Percentiles rank a stretch among this genome's conserved stretches.
Evolutionary conservation across 1,140 invertebrate genomes (phyloP).

Genomic region (Drosophila navojoa): DNA sequence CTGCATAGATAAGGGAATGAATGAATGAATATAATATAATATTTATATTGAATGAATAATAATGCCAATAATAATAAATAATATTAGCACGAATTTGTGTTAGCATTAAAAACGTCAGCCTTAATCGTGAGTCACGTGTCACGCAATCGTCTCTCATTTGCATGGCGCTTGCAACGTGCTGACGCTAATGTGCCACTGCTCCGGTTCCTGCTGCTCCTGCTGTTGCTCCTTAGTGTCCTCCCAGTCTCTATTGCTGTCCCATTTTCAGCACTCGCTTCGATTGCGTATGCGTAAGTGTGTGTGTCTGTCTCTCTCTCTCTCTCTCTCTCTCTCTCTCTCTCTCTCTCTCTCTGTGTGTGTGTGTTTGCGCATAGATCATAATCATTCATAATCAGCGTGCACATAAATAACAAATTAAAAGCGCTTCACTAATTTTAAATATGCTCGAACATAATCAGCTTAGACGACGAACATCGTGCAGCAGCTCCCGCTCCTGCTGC

Average conservation of each 20-base stretch:
- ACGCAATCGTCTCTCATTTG: constrained; percentile 14
- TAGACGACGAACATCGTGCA: constrained; percentile 42
- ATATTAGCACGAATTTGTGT: no score
- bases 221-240: constrained; percentile 21
- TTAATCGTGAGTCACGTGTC: background rate
- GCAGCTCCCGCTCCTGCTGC: constrained; percentile 8
- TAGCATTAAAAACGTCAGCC: background rate
- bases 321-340: no score
- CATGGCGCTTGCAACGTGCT: constrained; percentile 36
- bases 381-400: constrained; percentile 82
- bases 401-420: constrained; percentile 83
- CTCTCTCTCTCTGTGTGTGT: no score
- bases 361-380: constrained; percentile 81
- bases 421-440: constrained; percentile 83
- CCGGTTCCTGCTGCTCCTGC: background rate
- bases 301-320: constrained; percentile 36
- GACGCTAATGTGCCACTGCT: constrained; percentile 28
- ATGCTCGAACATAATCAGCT: constrained; percentile 82
- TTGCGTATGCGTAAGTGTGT: constrained; percentile 9
- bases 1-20: no score
- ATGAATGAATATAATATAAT: no score
- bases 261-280: constrained; percentile 5
- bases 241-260: background rate
- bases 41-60: no score
- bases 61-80: no score